Base-by-base conservation (phyloP, 1,140 invertebrate genomes). In the Neelides sp. region DNA sequence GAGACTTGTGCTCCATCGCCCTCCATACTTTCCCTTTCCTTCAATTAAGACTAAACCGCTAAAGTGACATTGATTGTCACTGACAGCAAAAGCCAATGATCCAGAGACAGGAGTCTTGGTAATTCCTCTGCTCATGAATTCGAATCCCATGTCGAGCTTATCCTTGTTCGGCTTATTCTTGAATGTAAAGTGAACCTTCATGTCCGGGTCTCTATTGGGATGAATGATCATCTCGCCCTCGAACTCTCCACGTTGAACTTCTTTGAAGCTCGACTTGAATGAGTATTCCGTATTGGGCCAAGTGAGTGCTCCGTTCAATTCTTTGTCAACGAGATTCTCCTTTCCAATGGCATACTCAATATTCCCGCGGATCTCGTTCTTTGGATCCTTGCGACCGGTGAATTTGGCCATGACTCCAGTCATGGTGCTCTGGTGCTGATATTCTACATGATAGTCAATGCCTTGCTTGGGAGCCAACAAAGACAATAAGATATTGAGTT, bases 371-470 rank as follows among this genome's bases (percentile, higher is more conserved):
- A 58, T 5, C 23, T 49, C 55, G 30, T 46, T 59, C 0, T 57
- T 28, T 3, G 50, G 12, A 10, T 30, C 32, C 4, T 24, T 48
- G 35, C 47, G 19, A 2, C 32, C 59, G 2, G 40, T 15, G 13
- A 52, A 42, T 41, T 50, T 52, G 1, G 52, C 43, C 1, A 26
- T 50, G 10, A 61, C 19, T 5, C 45, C 41, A 13, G 30, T 32
- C 10, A 36, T 22, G 1, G 23, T 52, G 20, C 10, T 12, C 19
- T 53, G 35, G 30, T 62, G 52, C 3, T 28, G 13, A 7, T 57
- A 42, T 40, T 57, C 50, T 8, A 61, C 37, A 24, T 53, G 44
- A 36, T 61, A 62, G 43, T 64, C 62, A 4, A 64, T 27, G 2
- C 42, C 53, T 19, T 54, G 47, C 22, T 52, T 44, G 8, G 48